Percentiles rank a stretch among this genome's conserved stretches.
Conservation (phyloP, 1,140 invertebrate species). For the Piezodorus guildinii region DNA sequence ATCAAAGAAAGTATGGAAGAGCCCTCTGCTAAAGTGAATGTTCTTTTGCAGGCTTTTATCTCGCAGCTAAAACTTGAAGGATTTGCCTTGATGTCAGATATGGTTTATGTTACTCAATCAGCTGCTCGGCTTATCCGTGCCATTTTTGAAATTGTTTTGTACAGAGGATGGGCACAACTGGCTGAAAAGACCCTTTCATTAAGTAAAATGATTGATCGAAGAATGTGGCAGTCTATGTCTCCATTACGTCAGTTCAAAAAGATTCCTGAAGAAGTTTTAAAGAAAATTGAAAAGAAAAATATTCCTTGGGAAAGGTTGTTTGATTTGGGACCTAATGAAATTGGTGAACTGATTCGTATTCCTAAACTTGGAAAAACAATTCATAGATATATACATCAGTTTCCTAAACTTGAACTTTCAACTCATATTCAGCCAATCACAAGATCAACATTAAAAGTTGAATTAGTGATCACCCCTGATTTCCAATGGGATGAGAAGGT, state of each 20-base stretch:
- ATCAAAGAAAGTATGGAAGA: constrained; percentile 99
- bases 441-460: constrained; percentile 77
- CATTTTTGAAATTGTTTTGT: constrained; percentile 88
- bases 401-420: constrained; percentile 86
- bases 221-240: constrained; percentile 99
- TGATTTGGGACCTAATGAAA: constrained; percentile 92
- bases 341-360: constrained; percentile 90
- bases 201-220: constrained; percentile 97
- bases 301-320: constrained; percentile 86
- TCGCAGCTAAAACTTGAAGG: constrained; percentile 97
- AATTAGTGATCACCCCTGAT: constrained; percentile 96
- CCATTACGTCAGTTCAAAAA: constrained; percentile 95
- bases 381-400: constrained; percentile 96
- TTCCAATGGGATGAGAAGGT: constrained; percentile 99
- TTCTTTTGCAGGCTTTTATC: constrained; percentile 94
- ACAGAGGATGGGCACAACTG: constrained; percentile 91
- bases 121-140: constrained; percentile 89
- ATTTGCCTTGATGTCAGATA: constrained; percentile 96
- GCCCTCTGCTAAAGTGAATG: constrained; percentile 92
- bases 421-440: constrained; percentile 98
- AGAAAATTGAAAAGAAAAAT: constrained; percentile 97
- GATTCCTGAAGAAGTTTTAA: constrained; percentile 95
- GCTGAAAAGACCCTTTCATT: constrained; percentile 91
- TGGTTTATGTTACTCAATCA: constrained; percentile 98
- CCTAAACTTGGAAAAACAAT: constrained; percentile 96